Evolutionary conservation across 2,797 vertebrate genomes (phyloP).

Genomic region (Typhlichthys subterraneus): DNA sequence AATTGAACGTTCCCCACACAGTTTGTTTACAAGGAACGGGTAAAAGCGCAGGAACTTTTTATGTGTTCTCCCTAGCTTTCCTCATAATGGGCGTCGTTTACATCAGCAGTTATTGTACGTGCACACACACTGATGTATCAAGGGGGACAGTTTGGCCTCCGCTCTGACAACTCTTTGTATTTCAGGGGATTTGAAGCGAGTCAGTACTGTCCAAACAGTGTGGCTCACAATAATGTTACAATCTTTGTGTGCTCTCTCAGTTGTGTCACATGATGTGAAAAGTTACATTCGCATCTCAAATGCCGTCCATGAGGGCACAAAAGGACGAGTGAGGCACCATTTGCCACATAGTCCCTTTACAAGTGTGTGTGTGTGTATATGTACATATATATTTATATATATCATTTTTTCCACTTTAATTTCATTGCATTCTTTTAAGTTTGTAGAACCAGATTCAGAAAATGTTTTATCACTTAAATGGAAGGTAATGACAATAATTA

Average conservation of each 20-base stretch:
- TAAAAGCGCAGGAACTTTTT: conserved; percentile 4
- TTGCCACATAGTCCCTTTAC: conserved; percentile 18
- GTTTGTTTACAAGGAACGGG: conserved; percentile 47
- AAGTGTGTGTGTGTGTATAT: neutral
- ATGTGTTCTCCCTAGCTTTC: conserved; percentile 23
- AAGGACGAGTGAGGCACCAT: neutral
- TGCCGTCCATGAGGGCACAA: conserved; percentile 18
- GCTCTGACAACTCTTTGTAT: conserved; percentile 22
- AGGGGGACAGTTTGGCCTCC: neutral
- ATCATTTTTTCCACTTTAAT: neutral
- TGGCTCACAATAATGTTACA: conserved; percentile 1
- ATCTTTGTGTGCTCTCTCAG: neutral
- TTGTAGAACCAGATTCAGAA: conserved; percentile 42
- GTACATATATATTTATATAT: conserved; percentile 45
- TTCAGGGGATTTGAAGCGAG: conserved; percentile 11
- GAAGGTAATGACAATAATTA: conserved; percentile 16
- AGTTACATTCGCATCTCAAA: conserved; percentile 11
- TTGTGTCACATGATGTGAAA: conserved; percentile 5
- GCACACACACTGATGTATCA: conserved; percentile 10
- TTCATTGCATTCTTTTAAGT: conserved; percentile 62
- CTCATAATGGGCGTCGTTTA: conserved; percentile 33
- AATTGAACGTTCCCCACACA: conserved; percentile 31
- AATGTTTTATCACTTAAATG: neutral
- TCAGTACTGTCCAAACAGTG: conserved; percentile 8
- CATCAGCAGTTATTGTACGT: conserved; percentile 26